These are phyloP conservation scores for Arbacia lixula DNA, from an alignment of 53 echinoderm and acorn worm genomes.

Conservation along the genomic window DNA sequence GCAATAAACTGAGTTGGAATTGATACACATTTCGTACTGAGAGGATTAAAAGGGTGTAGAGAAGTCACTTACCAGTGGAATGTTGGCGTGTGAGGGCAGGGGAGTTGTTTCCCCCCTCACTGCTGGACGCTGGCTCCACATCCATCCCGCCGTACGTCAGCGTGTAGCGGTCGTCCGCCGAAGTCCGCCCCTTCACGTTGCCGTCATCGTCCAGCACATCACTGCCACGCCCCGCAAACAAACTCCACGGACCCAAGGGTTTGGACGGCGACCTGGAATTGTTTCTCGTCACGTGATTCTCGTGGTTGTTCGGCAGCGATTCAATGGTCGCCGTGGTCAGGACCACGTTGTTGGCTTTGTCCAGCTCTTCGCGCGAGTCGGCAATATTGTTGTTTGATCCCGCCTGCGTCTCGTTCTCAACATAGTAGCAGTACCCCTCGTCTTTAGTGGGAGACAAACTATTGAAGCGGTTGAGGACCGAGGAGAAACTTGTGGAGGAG, in stretches of 20 bases:
- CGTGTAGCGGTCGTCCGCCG: constrained; percentile 78
- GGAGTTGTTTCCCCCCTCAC: constrained; percentile 41
- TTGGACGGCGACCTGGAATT: background rate
- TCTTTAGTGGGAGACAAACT: constrained; percentile 24
- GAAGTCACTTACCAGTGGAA: constrained; percentile 46
- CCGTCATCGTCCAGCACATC: constrained; percentile 77
- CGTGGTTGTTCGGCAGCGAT: constrained; percentile 41
- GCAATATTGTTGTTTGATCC: constrained; percentile 10
- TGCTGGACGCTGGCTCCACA: constrained; percentile 23
- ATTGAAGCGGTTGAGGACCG: constrained; percentile 29
- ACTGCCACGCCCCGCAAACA: constrained; percentile 59
- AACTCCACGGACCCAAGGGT: constrained; percentile 32
- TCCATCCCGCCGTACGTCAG: constrained; percentile 69
- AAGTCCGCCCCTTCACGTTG: constrained; percentile 80
- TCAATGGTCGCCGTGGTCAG: constrained; percentile 54
- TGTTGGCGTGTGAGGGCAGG: constrained; percentile 13
- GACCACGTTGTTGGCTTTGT: background rate
- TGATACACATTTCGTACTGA: too few species aligned
- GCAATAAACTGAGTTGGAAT: too few species aligned
- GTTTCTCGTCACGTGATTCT: background rate
- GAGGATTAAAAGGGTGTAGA: too few species aligned
- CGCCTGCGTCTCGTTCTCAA: constrained; percentile 71
- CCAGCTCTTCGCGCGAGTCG: constrained; percentile 8
- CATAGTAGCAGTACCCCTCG: constrained; percentile 94
- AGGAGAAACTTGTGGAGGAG: constrained; percentile 39